Percentiles rank a stretch among this genome's conserved stretches.
Evolutionary conservation across 2,888 invertebrate genomes (phyloP).

Genomic region (Standfussiana lucernea): DNA sequence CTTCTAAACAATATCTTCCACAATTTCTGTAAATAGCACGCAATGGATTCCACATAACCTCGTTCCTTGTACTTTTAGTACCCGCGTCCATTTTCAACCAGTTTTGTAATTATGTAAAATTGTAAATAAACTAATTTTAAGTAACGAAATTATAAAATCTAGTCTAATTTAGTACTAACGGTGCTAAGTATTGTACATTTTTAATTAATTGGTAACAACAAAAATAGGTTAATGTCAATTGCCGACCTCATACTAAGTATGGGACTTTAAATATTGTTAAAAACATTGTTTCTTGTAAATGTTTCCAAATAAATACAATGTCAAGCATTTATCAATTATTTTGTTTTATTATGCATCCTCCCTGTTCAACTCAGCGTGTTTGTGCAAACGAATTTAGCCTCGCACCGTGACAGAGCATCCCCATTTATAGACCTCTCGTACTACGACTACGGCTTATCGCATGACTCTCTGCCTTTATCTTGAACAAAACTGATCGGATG

Average conservation of each 20-base stretch:
- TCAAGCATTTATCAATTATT: slow-evolving; percentile 85
- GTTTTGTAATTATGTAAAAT: slow-evolving; percentile 76
- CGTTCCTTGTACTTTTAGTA: slow-evolving; percentile 42
- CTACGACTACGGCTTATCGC: neutral
- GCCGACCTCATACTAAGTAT: slow-evolving; percentile 86
- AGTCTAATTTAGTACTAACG: slow-evolving; percentile 90
- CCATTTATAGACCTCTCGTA: neutral
- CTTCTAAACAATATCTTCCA: slow-evolving; percentile 43
- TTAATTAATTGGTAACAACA: slow-evolving; percentile 70
- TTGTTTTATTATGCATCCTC: slow-evolving; percentile 78
- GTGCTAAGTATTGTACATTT: slow-evolving; percentile 89
- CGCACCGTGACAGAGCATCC: neutral
- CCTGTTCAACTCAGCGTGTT: neutral
- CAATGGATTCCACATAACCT: slow-evolving; percentile 44
- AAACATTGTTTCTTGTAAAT: slow-evolving; percentile 89
- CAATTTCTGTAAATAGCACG: slow-evolving; percentile 46
- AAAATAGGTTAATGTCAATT: slow-evolving; percentile 82
- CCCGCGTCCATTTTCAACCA: slow-evolving; percentile 46
- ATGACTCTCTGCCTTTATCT: neutral
- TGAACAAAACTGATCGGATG: neutral
- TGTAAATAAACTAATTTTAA: slow-evolving; percentile 77
- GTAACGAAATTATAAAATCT: slow-evolving; percentile 83
- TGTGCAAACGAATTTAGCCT: neutral
- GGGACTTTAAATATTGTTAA: slow-evolving; percentile 83
- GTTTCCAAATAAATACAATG: slow-evolving; percentile 88